A percentile compares a stretch with the other conserved stretches of the same genome.
phyloP scores from a whole-genome alignment of 2,888 invertebrate genomes.

The Petrolisthes manimaculis region DNA sequence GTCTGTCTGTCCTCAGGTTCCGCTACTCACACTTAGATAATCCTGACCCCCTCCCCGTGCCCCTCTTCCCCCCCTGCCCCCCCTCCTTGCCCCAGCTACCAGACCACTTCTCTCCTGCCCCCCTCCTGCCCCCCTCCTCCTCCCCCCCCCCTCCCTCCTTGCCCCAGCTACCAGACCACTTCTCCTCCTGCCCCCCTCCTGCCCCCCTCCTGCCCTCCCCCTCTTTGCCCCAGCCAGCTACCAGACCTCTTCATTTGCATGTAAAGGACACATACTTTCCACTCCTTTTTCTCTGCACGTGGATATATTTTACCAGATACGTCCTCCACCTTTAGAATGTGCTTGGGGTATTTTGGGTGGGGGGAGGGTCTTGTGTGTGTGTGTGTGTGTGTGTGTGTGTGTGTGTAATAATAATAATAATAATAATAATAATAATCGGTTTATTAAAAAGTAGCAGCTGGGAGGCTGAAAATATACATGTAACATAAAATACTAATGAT shows the following conservation, averaged over 20 bases:
- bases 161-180: background rate
- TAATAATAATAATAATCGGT: too few species aligned
- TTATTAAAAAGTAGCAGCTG: too few species aligned
- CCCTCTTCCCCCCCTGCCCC: background rate
- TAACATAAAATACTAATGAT: too few species aligned
- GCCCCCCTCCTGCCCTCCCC: background rate
- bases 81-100: background rate
- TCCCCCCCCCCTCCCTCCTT: background rate
- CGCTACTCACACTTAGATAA: background rate
- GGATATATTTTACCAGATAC: slow-evolving; percentile 15
- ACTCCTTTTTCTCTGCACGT: background rate
- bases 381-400: background rate
- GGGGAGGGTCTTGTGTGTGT: background rate
- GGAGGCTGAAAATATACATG: too few species aligned
- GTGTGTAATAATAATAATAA: too few species aligned
- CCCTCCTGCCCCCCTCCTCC: background rate
- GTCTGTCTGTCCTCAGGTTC: background rate
- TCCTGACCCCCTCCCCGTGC: background rate
- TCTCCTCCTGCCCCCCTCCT: background rate
- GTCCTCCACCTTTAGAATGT: background rate
- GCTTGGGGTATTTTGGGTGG: background rate
- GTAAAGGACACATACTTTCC: slow-evolving; percentile 12
- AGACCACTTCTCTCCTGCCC: too few species aligned
- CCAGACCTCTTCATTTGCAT: slow-evolving; percentile 11
- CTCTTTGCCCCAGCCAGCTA: too few species aligned